Evolutionary conservation across 2,113 vertebrate genomes (phyloP).

Genomic region (Syngnathus typhle): DNA sequence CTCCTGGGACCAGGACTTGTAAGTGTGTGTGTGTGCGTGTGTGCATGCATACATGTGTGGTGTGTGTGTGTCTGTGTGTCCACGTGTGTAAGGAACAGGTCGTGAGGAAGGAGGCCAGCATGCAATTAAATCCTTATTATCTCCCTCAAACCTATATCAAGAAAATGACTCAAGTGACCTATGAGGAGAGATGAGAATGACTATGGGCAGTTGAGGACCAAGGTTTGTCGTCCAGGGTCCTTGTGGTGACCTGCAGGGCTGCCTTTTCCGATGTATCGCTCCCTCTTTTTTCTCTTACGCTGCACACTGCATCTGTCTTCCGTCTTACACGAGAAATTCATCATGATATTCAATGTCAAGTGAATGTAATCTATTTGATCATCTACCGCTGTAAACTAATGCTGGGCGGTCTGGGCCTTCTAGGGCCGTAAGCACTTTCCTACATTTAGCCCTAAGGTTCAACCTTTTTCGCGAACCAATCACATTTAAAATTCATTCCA

Average conservation of each 20-base stretch:
- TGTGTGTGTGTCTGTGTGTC: neutral
- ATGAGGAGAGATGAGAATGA: constrained; percentile 34
- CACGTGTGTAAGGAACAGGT: neutral
- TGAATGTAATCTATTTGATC: neutral
- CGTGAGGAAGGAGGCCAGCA: constrained; percentile 21
- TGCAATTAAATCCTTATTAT: constrained; percentile 58
- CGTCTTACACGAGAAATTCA: neutral
- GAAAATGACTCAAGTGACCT: constrained; percentile 54
- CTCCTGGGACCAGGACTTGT: constrained; percentile 43
- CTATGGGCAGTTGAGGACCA: constrained; percentile 21
- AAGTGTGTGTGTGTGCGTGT: constrained; percentile 23
- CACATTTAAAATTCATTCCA: too few relatives aligned
- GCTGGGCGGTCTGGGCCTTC: too few relatives aligned
- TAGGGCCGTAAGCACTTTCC: too few relatives aligned
- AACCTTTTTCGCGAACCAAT: too few relatives aligned
- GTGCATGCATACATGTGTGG: too few relatives aligned
- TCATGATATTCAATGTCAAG: neutral
- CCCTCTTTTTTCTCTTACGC: neutral
- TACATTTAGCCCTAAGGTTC: too few relatives aligned
- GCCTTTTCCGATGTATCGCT: constrained; percentile 13
- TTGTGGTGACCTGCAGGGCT: constrained; percentile 23
- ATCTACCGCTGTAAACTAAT: too few relatives aligned
- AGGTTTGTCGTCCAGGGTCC: constrained; percentile 42
- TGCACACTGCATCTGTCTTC: neutral
- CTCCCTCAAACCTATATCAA: constrained; percentile 50